Base-by-base conservation (phyloP, 2,797 vertebrate genomes). In the Pseudomugil tenellus region DNA sequence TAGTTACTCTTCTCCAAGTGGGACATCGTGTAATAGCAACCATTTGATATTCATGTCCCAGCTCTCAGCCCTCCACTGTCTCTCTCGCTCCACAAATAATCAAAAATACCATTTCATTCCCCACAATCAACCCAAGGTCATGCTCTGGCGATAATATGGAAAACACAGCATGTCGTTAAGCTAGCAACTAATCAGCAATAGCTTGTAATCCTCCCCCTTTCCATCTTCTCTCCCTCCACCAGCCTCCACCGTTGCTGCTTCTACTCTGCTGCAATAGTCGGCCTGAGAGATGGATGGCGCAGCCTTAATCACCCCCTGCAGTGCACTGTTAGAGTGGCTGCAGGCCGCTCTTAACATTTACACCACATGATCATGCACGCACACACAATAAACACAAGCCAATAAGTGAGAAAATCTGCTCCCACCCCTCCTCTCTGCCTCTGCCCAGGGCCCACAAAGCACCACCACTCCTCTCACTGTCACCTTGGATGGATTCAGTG, bases 91-190 rank as follows among this genome's bases (percentile, higher is more conserved):
- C 34, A 63, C 76, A 90, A 86, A 87, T 79, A 86, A 85, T 89
- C 78, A 76, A 66, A 87, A 90, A 88, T 82, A 87, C 69, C 70
- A 73, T 89, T 88, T 89, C 46, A 85, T 88, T 88, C 85, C 72
- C 84, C 74, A 64, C 80, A 73, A 67, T 84, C 86, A 79, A 87
- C 91, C 92, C 73, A 81, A 14, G 90, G 92, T 87, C 89, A 85
- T 84, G 81, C 55, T 77, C 81, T 66, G 80, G 77, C 73, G 82
- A 81, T 56, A 76, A 88, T 79, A 88, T 85, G 85, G 87, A 92
- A 92, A 92, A 89, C 83, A 77, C 85, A 91, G 90, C 85, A 49
- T 88, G 89, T 88, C 67, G 82, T 89, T 88, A 91, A 91, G 88
- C 89, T 83, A 81, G 83, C 84, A 88, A 87, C 88, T 90, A 90